Conservation (phyloP, 1,140 invertebrate species). For the Pachyrhynchus sulphureomaculatus region DNA sequence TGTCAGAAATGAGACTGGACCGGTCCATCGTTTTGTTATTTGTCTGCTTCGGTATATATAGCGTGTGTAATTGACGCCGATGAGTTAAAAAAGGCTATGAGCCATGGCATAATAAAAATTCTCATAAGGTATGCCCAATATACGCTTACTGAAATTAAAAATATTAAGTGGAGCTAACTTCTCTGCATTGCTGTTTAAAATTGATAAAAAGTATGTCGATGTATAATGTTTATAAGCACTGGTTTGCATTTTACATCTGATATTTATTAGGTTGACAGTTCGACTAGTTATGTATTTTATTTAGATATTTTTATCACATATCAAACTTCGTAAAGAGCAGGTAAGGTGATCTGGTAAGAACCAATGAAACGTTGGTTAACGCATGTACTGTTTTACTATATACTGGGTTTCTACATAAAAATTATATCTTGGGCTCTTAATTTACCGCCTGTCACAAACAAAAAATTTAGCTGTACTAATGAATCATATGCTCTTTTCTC, state of each 20-base stretch:
- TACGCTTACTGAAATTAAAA: constrained; percentile 15
- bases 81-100: constrained; percentile 26
- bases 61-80: constrained; percentile 27
- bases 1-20: constrained; percentile 27
- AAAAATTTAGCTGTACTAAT: no score
- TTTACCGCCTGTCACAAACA: no score
- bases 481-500: no score
- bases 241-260: constrained; percentile 9
- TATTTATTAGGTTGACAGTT: constrained; percentile 3
- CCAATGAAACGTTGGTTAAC: background rate
- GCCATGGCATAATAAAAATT: constrained; percentile 9
- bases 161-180: background rate
- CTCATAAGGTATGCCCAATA: constrained; percentile 14
- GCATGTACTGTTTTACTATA: background rate
- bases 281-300: constrained; percentile 13
- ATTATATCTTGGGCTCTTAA: no score
- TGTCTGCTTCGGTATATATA: constrained; percentile 21
- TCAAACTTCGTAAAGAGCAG: no score
- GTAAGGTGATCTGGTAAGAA: no score
- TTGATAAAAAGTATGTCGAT: background rate
- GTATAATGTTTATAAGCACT: constrained; percentile 16
- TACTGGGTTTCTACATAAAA: no score
- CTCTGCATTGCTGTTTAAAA: constrained; percentile 2
- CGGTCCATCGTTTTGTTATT: constrained; percentile 22
- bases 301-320: constrained; percentile 1